These are phyloP conservation scores for Phylloscopus collybita DNA, from an alignment of 2,797 vertebrate species.

Conservation along the genomic window DNA sequence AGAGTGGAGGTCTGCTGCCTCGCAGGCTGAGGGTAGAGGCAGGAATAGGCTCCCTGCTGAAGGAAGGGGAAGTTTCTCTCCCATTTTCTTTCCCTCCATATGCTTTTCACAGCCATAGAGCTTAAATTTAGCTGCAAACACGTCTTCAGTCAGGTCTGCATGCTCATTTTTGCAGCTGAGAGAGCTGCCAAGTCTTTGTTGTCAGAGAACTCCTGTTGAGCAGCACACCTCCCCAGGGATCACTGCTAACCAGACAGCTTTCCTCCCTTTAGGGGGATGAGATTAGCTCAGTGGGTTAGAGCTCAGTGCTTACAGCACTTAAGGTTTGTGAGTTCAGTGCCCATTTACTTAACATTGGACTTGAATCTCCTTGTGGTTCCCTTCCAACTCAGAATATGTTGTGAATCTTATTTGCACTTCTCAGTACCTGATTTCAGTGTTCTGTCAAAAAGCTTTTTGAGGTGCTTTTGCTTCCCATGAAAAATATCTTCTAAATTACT, in stretches of 20 bases:
- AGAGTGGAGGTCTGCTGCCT: neutral
- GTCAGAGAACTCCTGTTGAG: neutral
- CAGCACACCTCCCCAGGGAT: neutral
- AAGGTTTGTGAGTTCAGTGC: neutral
- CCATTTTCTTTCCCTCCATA: neutral
- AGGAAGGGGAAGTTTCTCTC: neutral
- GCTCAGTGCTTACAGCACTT: neutral
- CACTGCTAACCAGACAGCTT: neutral
- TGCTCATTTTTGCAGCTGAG: neutral
- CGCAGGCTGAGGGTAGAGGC: neutral
- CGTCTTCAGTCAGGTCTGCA: neutral
- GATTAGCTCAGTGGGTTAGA: neutral
- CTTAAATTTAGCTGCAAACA: neutral
- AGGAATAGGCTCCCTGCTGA: neutral
- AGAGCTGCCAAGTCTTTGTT: neutral
- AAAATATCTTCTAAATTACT: neutral
- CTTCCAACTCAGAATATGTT: neutral
- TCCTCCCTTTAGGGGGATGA: neutral
- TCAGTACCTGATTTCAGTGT: neutral
- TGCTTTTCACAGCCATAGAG: neutral
- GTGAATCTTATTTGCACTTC: neutral
- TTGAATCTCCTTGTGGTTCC: neutral
- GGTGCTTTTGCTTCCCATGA: neutral
- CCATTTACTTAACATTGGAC: neutral
- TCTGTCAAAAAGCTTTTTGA: neutral